Evolutionary conservation across 2,797 vertebrate genomes (phyloP), one percentile per base, ranked within the genome.

Genomic region (Macroramphosus scolopax): DNA sequence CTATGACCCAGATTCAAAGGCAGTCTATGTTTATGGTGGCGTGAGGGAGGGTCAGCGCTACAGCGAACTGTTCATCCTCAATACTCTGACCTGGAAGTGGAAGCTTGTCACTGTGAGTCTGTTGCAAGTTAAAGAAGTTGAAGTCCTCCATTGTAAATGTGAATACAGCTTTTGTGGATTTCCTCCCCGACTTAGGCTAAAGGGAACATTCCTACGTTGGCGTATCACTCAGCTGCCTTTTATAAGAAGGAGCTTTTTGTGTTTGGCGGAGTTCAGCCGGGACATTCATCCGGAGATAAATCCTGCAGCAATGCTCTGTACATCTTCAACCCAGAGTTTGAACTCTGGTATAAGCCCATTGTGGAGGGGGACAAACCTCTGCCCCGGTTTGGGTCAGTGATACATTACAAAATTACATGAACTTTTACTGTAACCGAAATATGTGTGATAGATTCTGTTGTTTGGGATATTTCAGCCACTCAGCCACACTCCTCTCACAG

Each of bases 281-380:
- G 80, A 43, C 69, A 55, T 17, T 52, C 72, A 4, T 72, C 84
- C 0, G 80, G 75, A 31, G 80, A 71, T 15, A 89, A 83, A 47
- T 51, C 61, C 22, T 93, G 92, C 84, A 94, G 92, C 58, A 93
- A 93, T n/a, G 37, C 83, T 5, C 85, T 96, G 17, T 94, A 92
- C 72, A 87, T 95, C 78, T 96, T 94, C 54, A 96, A 92, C 80
- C 92, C 93, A 5, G 93, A 95, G 56, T 91, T 89, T 84, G 90
- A 91, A 76, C 89, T 96, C 53, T 96, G 94, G 94, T 96, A 96
- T 75, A 89, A 94, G 70, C 93, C 94, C 20, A 94, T 95, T 35
- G 90, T 92, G 52, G 94, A 95, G 61, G 94, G 94, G 7, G 85
- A 91, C 41, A 88, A 78, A 60, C 94, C 94, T 61, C 80, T 91